A percentile compares a stretch with the other conserved stretches of the same genome.
phyloP scores from a whole-genome alignment of 2,797 vertebrate species.

The Urosaurus nigricauda region DNA sequence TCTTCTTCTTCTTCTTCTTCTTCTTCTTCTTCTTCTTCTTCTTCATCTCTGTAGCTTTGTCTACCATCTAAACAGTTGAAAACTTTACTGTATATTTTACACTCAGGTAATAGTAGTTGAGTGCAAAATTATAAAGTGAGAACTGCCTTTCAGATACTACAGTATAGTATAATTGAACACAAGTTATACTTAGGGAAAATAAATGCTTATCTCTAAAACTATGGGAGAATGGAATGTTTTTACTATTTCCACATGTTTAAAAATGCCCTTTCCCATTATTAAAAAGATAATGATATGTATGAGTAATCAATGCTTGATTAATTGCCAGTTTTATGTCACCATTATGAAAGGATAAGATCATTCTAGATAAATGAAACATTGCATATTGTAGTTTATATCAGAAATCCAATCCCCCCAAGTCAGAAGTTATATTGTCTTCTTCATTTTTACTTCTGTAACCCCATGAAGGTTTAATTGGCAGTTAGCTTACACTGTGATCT shows the following conservation, averaged over 20 bases:
- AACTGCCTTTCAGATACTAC: background rate
- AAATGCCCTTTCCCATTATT: constrained; percentile 36
- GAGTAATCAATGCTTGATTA: constrained; percentile 60
- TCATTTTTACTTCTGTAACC: constrained; percentile 69
- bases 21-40: too few species aligned
- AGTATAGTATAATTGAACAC: background rate
- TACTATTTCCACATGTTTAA: constrained; percentile 2
- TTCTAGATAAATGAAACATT: constrained; percentile 57
- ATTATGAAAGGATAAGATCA: constrained; percentile 52
- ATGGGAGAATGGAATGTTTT: background rate
- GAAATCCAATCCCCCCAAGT: constrained; percentile 68
- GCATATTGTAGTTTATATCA: constrained; percentile 54
- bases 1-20: too few species aligned
- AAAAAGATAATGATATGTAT: constrained; percentile 48
- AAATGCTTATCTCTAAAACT: background rate
- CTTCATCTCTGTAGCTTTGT: too few species aligned
- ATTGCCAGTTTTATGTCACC: constrained; percentile 47
- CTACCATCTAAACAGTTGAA: background rate
- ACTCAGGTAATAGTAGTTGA: background rate
- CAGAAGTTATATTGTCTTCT: constrained; percentile 68
- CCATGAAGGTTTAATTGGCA: constrained; percentile 78
- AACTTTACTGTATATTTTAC: background rate
- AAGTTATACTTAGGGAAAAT: background rate
- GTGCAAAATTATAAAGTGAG: background rate
- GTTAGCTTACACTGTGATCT: constrained; percentile 72